A percentile compares a stretch with the other conserved stretches of the same genome.
Conservation (phyloP, 2,888 invertebrate genomes). For the Watsonalla cultraria region DNA sequence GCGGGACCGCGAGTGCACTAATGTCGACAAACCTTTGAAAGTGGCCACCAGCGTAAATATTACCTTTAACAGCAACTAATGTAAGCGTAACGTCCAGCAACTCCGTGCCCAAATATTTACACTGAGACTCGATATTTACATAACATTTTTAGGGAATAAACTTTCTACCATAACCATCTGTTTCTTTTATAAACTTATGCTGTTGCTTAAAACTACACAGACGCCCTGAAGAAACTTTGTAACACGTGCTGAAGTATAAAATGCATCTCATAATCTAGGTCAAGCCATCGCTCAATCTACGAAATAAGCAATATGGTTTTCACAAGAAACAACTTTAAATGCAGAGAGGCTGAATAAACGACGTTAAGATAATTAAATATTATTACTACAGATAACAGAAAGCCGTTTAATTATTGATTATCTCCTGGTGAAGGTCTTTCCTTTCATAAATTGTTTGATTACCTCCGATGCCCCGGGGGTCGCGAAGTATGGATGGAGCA, state of each 20-base stretch:
- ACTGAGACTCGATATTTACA: slow-evolving; percentile 51
- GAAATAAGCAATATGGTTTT: neutral
- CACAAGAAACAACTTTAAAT: neutral
- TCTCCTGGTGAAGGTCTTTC: too few relatives aligned
- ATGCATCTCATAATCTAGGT: neutral
- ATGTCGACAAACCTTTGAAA: slow-evolving; percentile 30
- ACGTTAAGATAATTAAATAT: neutral
- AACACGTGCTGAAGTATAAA: neutral
- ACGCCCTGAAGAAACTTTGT: neutral
- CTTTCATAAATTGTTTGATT: slow-evolving; percentile 1
- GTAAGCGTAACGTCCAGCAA: slow-evolving; percentile 54
- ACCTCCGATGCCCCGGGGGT: slow-evolving; percentile 22
- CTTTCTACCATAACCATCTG: slow-evolving; percentile 39
- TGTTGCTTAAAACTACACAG: neutral
- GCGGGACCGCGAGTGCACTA: slow-evolving; percentile 27
- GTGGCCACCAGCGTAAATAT: slow-evolving; percentile 50
- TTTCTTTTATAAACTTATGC: slow-evolving; percentile 21
- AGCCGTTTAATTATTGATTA: too few relatives aligned
- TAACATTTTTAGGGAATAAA: slow-evolving; percentile 51
- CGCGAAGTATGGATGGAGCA: slow-evolving; percentile 22
- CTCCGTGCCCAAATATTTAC: slow-evolving; percentile 54
- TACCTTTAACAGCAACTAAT: slow-evolving; percentile 49
- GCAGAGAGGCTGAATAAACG: neutral
- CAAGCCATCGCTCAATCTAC: neutral
- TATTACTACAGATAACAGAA: too few relatives aligned